Percentiles rank a stretch among this genome's conserved stretches.
Evolutionary conservation across 2,888 invertebrate genomes (phyloP).

Genomic region (Noctuana brunneofusca): DNA sequence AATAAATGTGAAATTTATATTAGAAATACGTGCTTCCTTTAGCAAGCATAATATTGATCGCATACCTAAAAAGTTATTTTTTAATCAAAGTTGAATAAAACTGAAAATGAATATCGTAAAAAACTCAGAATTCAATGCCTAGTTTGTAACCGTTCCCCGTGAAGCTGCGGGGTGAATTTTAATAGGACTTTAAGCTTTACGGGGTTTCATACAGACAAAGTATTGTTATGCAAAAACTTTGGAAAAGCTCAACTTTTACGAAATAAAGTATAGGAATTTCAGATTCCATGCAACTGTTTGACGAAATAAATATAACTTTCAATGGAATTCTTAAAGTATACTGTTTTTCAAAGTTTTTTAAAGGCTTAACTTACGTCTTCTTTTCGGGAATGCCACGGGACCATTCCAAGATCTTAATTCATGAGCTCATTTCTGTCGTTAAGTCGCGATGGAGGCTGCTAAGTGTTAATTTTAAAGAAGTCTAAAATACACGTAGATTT

Average conservation of each 20-base stretch:
- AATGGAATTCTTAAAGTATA: neutral
- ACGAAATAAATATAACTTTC: constrained; percentile 11
- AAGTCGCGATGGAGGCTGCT: no score
- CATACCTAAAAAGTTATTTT: neutral
- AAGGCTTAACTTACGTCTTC: no score
- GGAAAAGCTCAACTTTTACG: constrained; percentile 6
- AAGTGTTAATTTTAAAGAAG: no score
- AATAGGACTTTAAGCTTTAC: constrained; percentile 11
- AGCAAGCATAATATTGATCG: no score
- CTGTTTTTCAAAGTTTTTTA: no score
- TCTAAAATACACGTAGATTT: no score
- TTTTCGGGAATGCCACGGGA: no score
- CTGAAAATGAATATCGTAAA: neutral
- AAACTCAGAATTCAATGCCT: neutral
- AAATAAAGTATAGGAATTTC: constrained; percentile 6
- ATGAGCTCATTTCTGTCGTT: no score
- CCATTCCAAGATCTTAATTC: no score
- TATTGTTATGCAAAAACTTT: constrained; percentile 23
- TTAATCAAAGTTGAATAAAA: constrained; percentile 2
- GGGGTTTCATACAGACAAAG: constrained; percentile 14
- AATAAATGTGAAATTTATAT: no score
- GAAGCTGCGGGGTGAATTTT: constrained; percentile 13
- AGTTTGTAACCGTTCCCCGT: constrained; percentile 4
- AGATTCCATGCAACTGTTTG: neutral
- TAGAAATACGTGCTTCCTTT: no score